These are phyloP conservation scores for Gymnothorax reevesii DNA, from an alignment of 2,797 vertebrate species.

Conservation along the genomic window DNA sequence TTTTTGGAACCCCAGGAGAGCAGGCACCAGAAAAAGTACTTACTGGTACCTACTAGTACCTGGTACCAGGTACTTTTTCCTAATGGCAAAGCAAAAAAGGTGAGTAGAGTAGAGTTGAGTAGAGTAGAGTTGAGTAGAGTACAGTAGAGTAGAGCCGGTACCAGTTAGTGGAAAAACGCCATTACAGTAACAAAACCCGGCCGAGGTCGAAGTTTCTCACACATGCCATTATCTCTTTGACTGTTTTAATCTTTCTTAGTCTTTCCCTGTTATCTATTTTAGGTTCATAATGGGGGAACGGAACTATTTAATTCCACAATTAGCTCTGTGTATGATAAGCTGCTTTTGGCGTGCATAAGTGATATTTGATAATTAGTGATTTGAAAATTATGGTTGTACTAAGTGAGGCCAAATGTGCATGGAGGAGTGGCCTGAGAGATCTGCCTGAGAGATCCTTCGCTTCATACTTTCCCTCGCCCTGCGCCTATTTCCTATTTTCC, in stretches of 20 bases:
- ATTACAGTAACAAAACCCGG: constrained; percentile 25
- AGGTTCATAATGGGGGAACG: background rate
- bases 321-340: background rate
- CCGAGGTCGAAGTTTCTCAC: background rate
- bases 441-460: background rate
- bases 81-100: no score
- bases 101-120: no score
- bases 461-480: background rate
- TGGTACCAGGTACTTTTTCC: no score
- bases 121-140: no score
- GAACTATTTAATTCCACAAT: background rate
- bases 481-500: background rate
- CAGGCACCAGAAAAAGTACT: no score
- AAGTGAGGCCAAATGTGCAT: background rate
- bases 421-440: background rate
- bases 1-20: no score
- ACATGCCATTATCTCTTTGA: background rate
- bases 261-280: background rate
- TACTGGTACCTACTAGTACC: no score
- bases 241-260: background rate
- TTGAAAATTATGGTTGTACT: background rate
- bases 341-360: background rate
- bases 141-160: no score
- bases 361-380: background rate
- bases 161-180: no score